phyloP scores from a whole-genome alignment of 1,140 invertebrate genomes.

The Andricus grossulariae region DNA sequence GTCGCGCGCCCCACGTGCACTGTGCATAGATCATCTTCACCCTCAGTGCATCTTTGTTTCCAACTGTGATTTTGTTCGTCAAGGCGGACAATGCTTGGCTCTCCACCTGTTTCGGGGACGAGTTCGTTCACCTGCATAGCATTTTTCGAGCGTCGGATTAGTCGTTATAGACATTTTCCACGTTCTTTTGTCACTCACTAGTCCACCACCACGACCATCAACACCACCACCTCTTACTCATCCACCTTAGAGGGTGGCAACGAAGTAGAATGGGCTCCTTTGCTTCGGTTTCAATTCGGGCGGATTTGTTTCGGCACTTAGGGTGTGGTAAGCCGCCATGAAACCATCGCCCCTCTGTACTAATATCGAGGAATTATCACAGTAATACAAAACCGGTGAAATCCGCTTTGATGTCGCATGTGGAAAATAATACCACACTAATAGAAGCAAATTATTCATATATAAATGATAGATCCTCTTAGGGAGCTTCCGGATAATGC shows the following conservation, averaged over 20 bases:
- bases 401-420: constrained; percentile 74
- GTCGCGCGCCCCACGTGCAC: too few species aligned
- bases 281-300: constrained; percentile 72
- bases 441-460: constrained; percentile 73
- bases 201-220: neutral
- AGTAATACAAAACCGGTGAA: constrained; percentile 70
- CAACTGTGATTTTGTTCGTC: constrained; percentile 43
- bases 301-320: constrained; percentile 75
- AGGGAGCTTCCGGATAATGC: neutral
- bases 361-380: constrained; percentile 77
- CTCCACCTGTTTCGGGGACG: constrained; percentile 41
- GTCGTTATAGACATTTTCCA: constrained; percentile 52
- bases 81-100: neutral
- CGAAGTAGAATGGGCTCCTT: constrained; percentile 62
- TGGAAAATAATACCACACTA: constrained; percentile 72
- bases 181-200: constrained; percentile 57
- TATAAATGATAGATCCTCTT: constrained; percentile 35
- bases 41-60: constrained; percentile 37
- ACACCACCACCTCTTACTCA: constrained; percentile 14
- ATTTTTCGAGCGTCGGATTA: constrained; percentile 70
- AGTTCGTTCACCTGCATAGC: constrained; percentile 67
- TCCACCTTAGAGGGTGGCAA: constrained; percentile 34
- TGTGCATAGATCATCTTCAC: constrained; percentile 47
- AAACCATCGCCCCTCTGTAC: constrained; percentile 65
- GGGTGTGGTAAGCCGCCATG: constrained; percentile 75